phyloP scores from a whole-genome alignment of 2,113 vertebrate genomes.

The Aptenodytes patagonicus region DNA sequence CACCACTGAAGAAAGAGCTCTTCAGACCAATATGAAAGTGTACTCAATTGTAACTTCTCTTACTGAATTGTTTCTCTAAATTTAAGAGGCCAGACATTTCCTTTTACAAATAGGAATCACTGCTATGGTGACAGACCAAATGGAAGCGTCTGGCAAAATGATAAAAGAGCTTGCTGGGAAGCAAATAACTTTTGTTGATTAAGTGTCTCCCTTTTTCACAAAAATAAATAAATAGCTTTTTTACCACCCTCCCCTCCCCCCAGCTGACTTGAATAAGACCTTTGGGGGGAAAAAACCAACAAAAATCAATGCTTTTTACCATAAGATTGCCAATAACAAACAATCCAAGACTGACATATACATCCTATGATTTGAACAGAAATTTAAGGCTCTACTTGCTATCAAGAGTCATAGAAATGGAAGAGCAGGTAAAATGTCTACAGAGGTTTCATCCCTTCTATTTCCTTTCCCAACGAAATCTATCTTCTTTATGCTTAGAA shows the following conservation, averaged over 20 bases:
- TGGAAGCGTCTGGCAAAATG: background rate
- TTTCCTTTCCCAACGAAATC: background rate
- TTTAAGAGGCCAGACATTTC: background rate
- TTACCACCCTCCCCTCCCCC: accelerated
- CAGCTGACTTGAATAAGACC: background rate
- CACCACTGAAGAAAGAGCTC: background rate
- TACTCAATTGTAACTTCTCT: background rate
- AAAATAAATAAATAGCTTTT: background rate
- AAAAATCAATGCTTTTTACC: background rate
- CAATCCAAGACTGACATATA: background rate
- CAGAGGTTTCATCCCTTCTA: background rate
- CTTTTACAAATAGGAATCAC: background rate
- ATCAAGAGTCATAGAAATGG: background rate
- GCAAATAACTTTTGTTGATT: background rate
- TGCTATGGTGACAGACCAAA: background rate
- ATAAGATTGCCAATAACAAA: background rate
- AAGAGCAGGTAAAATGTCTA: background rate
- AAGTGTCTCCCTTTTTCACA: background rate
- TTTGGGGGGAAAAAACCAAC: accelerated
- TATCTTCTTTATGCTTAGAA: background rate
- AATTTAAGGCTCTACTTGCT: background rate
- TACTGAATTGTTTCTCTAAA: background rate
- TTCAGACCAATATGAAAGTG: background rate
- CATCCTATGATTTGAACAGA: background rate
- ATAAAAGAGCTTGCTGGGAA: background rate